Conservation (phyloP, 2,797 vertebrate species). For the Myotis planiceps region DNA sequence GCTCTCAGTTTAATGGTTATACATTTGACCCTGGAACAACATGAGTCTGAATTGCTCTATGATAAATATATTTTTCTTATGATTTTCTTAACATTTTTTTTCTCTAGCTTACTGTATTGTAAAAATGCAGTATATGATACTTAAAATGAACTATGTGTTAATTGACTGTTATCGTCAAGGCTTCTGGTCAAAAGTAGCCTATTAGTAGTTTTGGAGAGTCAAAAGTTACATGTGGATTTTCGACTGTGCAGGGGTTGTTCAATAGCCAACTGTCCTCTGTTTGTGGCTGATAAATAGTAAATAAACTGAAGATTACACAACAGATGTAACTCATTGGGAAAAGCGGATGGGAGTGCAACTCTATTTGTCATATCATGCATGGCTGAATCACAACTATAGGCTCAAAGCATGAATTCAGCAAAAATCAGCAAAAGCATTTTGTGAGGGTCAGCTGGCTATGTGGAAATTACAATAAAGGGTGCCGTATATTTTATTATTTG, state of each 20-base stretch:
- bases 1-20: background rate
- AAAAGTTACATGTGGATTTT: background rate
- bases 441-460: background rate
- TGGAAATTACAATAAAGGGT: background rate
- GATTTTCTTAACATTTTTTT: background rate
- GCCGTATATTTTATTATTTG: background rate
- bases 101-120: background rate
- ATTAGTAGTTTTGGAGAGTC: background rate
- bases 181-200: background rate
- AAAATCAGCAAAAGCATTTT: slow-evolving; percentile 19
- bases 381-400: background rate
- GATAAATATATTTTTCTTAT: background rate
- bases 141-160: background rate
- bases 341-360: background rate
- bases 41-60: background rate
- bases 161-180: background rate
- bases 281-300: background rate
- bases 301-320: background rate
- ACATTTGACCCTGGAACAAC: background rate
- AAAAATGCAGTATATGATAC: background rate
- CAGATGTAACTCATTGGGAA: background rate
- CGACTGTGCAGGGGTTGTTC: background rate
- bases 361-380: background rate
- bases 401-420: background rate
- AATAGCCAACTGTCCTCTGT: background rate